Evolutionary conservation across 2,888 invertebrate species (phyloP), one percentile per base, ranked within the genome.

Genomic region (Oscheius sp.): DNA sequence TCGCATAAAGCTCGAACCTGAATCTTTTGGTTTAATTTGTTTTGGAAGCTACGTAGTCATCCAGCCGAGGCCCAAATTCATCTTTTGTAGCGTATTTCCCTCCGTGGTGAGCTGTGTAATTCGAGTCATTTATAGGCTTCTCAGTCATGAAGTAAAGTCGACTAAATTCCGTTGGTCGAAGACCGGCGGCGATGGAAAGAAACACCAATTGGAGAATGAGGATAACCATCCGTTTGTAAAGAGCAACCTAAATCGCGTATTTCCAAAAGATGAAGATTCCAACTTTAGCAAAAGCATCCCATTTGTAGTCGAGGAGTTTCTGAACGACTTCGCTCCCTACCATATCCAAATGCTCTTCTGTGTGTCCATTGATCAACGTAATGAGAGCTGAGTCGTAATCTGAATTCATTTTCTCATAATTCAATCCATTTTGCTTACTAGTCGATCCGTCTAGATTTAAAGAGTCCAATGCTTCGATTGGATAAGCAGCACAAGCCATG

Each of bases 351-450:
- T 98, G 98, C 84, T 95, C 96, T 85, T 95, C 93, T 86, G 96
- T 96, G 10, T 94, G 94, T 65, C 97, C 97, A 87, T 96, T 96
- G 73, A 97, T 90, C 84, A 98, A 96, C 77, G 96, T 96, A 88
- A 96, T 96, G 64, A 98, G 89, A 0, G 97, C 97, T 0, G 97
- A 97, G 88, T 95, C 95, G 94, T 96, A 96, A 89, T 98, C 97
- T 96, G 86, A 17, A 42, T 29, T 27, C 12, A 25, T 37, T 42
- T 52, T 3, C 15, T 61, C 3, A 6, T 23, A 23, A 15, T n/a
- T n/a, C n/a, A 29, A 3, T 12, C 5, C 42, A n/a, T n/a, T n/a
- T n/a, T n/a, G n/a, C 72, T 63, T 53, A 97, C 96, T 97, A 75
- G 96, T 96, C 80, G 93, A 90, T 65, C 97, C 97, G 88, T 94